phyloP scores from a whole-genome alignment of 1,140 invertebrate species.

The Drosophila bocqueti region DNA sequence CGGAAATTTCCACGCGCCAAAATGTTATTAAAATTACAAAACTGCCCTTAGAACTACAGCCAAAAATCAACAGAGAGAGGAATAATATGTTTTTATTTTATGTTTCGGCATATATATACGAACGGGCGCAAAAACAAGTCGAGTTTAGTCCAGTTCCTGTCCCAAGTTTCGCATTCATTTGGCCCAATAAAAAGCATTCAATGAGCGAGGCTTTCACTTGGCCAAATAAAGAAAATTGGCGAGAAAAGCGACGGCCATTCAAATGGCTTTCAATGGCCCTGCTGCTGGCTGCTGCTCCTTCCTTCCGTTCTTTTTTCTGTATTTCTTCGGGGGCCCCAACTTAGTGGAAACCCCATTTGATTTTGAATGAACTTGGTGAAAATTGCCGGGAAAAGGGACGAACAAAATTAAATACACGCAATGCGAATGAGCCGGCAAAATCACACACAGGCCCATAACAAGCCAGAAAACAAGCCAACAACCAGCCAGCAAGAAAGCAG shows the following conservation, averaged over 20 bases:
- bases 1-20: conserved; percentile 23
- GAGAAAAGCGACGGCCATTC: conserved; percentile 81
- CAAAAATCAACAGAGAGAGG: conserved; percentile 42
- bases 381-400: conserved; percentile 62
- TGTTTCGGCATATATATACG: conserved; percentile 14
- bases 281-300: conserved; percentile 9
- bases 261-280: conserved; percentile 75
- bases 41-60: conserved; percentile 25
- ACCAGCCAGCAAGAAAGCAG: conserved; percentile 16
- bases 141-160: conserved; percentile 48
- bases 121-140: conserved; percentile 39
- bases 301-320: conserved; percentile 16
- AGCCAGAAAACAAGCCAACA: conserved; percentile 69
- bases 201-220: conserved; percentile 62
- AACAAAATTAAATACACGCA: conserved; percentile 77
- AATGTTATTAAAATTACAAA: conserved; percentile 71
- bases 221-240: conserved; percentile 81
- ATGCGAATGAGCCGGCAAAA: conserved; percentile 51
- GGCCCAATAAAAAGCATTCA: conserved; percentile 80
- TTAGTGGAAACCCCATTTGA: conserved; percentile 70
- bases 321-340: conserved; percentile 1
- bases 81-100: conserved; percentile 63
- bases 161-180: conserved; percentile 67
- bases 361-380: conserved; percentile 82
- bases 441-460: conserved; percentile 59